Base-by-base conservation (phyloP, 2,113 vertebrate species). In the Trichechus manatus region DNA sequence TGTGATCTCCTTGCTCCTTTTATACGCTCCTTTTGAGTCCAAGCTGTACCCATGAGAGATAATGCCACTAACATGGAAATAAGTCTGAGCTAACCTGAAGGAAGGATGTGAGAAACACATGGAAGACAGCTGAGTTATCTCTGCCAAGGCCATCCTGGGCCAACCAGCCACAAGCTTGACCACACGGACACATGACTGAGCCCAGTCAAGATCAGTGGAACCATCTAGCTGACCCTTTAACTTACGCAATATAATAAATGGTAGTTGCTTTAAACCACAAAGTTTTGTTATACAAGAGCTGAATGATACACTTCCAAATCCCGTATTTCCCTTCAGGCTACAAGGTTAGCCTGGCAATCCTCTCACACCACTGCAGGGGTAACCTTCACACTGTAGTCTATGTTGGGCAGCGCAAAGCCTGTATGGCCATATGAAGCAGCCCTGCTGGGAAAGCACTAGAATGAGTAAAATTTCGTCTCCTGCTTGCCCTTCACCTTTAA, bases 401-500 rank as follows among this genome's bases (percentile, higher is more conserved):
- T 14, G 22, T 11, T 11, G 2, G 31, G 14, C 83, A 31, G 25
- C 2, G 15, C 84, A 79, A 25, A 93, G 25, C n/a, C 56, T 13
- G 31, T 44, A 25, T 31, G 70, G 33, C 78, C 63, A 2, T 11
- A 11, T 27, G 47, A 13, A 17, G 53, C 27, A 92, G 80, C 66
- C 9, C 66, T 74, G 27, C 91, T 50, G n/a, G 64, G 20, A 56
- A 13, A 88, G 9, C 63, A 87, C 39, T 14, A 64, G 44, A 79
- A 70, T n/a, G 91, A 83, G 63, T 10, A 31, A 64, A 82, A 42
- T 47, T 59, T 93, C 84, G 79, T 50, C 33, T 83, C 29, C 84
- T 50, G 27, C 75, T 77, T 96, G 75, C 75, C 96, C 92, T 95
- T 97, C 93, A 82, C 93, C 89, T 97, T 89, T 85, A 87, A 92